These are phyloP conservation scores for Carduelis carduelis DNA, from an alignment of 2,797 vertebrate genomes.

Conservation along the genomic window DNA sequence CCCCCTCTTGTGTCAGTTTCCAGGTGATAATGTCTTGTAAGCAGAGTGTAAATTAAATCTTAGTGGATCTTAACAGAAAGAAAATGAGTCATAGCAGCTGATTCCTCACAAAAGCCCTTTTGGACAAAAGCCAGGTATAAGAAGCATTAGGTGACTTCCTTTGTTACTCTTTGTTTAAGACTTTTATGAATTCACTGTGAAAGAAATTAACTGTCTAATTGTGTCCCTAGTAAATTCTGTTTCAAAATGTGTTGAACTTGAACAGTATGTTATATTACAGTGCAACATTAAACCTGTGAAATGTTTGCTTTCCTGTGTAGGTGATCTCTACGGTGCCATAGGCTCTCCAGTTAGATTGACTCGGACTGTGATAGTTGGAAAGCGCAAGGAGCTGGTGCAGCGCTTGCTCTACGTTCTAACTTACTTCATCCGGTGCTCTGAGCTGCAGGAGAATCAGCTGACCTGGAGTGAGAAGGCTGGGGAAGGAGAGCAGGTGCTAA, in stretches of 20 bases:
- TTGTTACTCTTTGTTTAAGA: background rate
- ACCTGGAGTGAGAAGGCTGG: conserved; percentile 38
- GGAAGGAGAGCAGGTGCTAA: conserved; percentile 68
- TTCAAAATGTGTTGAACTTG: background rate
- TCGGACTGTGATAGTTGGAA: conserved; percentile 84
- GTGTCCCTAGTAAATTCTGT: background rate
- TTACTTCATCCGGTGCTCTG: conserved; percentile 88
- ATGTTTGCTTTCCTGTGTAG: conserved; percentile 50
- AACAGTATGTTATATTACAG: background rate
- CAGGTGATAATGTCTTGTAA: background rate
- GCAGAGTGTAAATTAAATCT: background rate
- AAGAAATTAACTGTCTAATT: background rate
- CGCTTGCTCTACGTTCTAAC: conserved; percentile 84
- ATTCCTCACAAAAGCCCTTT: background rate
- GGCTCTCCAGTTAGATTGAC: conserved; percentile 84
- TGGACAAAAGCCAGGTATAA: background rate
- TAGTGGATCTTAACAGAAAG: background rate
- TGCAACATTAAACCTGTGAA: background rate
- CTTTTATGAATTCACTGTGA: background rate
- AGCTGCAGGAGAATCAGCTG: conserved; percentile 84
- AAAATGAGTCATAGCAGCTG: background rate
- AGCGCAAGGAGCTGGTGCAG: conserved; percentile 83
- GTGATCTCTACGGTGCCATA: conserved; percentile 85
- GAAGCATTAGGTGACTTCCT: background rate
- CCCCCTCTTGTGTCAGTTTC: background rate